Evolutionary conservation across 2,113 vertebrate species (phyloP).

Genomic region (Neodon shergylaensis): DNA sequence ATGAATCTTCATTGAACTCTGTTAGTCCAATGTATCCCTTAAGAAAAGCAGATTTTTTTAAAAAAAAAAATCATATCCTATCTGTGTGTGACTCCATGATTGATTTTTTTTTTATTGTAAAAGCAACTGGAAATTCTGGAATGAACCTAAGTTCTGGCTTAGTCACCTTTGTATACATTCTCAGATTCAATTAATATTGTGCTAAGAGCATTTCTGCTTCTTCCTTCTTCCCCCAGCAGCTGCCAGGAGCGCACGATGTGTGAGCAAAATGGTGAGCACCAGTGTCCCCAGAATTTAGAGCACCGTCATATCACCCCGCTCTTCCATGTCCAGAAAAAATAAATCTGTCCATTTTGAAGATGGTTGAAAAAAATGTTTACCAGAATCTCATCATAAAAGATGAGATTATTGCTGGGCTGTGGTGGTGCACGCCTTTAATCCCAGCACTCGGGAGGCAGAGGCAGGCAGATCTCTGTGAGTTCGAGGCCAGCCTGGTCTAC

Average conservation of each 20-base stretch:
- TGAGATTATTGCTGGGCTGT: no score
- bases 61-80: no score
- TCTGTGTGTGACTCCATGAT: background rate
- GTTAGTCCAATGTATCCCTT: background rate
- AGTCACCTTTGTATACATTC: background rate
- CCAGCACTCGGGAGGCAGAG: no score
- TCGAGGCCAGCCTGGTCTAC: no score
- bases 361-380: background rate
- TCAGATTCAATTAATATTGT: background rate
- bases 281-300: background rate
- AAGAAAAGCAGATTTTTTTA: background rate
- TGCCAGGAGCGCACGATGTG: background rate
- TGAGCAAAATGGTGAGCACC: no score
- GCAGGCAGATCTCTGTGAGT: no score
- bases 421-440: no score
- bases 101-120: background rate
- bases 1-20: background rate
- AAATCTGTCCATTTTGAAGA: background rate
- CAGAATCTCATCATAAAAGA: background rate
- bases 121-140: background rate
- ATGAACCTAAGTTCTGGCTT: background rate
- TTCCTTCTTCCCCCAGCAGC: background rate
- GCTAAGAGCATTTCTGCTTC: background rate
- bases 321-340: conserved; percentile 41
- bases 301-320: no score